A percentile compares a stretch with the other conserved stretches of the same genome.
These are phyloP conservation scores for Ochotona princeps DNA, from an alignment of 2,113 vertebrate species.

Conservation along the genomic window DNA sequence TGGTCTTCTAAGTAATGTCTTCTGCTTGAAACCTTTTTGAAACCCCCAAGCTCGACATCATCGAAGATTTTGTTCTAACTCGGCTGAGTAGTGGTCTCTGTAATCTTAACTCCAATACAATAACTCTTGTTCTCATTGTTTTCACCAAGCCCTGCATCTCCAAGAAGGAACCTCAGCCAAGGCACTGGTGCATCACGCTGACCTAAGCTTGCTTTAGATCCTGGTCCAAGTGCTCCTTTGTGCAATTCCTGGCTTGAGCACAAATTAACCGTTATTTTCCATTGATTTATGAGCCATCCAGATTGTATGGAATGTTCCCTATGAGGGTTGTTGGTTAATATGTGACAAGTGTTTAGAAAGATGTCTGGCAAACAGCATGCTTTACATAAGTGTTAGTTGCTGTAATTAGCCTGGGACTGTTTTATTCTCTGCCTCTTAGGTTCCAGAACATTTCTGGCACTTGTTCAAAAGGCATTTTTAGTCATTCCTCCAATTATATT, in stretches of 20 bases:
- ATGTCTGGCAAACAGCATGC: not conserved
- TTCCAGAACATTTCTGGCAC: not conserved
- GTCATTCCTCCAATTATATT: not conserved
- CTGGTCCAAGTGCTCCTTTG: not conserved
- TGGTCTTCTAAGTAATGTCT: not conserved
- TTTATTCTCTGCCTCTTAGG: not conserved
- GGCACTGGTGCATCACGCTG: not conserved
- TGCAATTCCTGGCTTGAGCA: not conserved
- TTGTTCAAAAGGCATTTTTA: not conserved
- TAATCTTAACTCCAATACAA: not conserved
- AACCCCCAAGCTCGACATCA: not conserved
- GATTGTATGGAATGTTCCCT: slow-evolving; percentile 32
- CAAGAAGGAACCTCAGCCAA: not conserved
- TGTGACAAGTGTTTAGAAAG: not conserved
- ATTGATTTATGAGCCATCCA: slow-evolving; percentile 22
- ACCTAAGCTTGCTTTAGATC: not conserved
- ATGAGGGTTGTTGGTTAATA: slow-evolving; percentile 20
- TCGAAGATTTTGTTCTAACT: slow-evolving; percentile 23
- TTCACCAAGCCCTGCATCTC: not conserved
- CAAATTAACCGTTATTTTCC: not conserved
- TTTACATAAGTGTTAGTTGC: slow-evolving; percentile 19
- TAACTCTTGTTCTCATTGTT: not conserved
- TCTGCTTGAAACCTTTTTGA: not conserved
- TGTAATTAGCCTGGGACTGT: slow-evolving; percentile 7
- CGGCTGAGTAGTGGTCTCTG: not conserved